A percentile compares a stretch with the other conserved stretches of the same genome.
Conservation (phyloP, 2,888 invertebrate species). For the Melieria omissa region DNA sequence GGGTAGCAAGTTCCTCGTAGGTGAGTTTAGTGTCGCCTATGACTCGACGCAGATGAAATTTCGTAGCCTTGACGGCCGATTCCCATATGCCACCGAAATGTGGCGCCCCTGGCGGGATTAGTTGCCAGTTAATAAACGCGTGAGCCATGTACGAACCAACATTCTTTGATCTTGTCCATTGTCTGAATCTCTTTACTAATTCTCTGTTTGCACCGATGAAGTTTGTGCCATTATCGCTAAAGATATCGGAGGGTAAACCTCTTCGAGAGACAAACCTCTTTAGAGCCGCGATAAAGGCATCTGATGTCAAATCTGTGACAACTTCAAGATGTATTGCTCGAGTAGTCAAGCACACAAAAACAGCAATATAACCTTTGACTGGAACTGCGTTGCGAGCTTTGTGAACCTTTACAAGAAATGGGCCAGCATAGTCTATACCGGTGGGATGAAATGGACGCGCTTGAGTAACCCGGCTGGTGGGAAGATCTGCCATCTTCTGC, state of each 20-base stretch:
- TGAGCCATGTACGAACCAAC: conserved; percentile 8
- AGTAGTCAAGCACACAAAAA: conserved; percentile 28
- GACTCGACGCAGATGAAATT: conserved; percentile 18
- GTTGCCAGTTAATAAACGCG: conserved; percentile 23
- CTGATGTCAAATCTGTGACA: conserved; percentile 20
- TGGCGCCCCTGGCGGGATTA: conserved; percentile 29
- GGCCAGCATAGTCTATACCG: background rate
- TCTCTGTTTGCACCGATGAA: conserved; percentile 35
- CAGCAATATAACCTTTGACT: background rate
- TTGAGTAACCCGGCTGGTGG: background rate
- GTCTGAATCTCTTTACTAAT: conserved; percentile 15
- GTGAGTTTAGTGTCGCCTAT: conserved; percentile 10
- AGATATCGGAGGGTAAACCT: conserved; percentile 27
- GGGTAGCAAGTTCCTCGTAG: conserved; percentile 9
- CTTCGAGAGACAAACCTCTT: conserved; percentile 16
- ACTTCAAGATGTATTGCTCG: conserved; percentile 24
- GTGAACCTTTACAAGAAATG: too few species aligned
- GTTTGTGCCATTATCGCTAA: conserved; percentile 37
- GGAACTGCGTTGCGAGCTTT: too few species aligned
- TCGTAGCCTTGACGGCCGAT: conserved; percentile 16
- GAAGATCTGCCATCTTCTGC: conserved; percentile 6
- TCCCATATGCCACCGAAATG: conserved; percentile 32
- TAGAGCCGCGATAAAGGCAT: conserved; percentile 17
- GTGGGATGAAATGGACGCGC: background rate
- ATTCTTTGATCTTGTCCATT: conserved; percentile 1